Evolutionary conservation across 2,113 vertebrate genomes (phyloP).

Genomic region (Probosciger aterrimus): DNA sequence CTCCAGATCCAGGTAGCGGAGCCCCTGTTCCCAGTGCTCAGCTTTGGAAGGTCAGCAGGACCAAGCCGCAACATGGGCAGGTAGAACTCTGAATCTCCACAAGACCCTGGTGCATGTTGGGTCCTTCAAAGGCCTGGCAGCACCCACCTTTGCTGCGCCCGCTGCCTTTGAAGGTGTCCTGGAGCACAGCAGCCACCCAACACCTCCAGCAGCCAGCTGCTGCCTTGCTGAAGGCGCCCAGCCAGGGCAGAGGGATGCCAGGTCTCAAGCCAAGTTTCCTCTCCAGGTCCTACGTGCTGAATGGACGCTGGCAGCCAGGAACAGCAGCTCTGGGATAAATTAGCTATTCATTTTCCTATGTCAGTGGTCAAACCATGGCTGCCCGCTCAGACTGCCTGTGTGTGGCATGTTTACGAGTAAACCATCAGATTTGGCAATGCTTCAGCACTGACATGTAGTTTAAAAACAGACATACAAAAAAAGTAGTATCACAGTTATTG

Average conservation of each 20-base stretch:
- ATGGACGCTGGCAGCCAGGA: background rate
- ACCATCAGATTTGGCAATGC: background rate
- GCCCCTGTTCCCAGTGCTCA: background rate
- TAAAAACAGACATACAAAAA: slow-evolving; percentile 9
- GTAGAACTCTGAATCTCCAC: background rate
- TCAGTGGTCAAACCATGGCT: background rate
- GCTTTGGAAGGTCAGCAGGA: background rate
- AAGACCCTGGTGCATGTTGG: accelerated
- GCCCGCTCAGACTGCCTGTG: background rate
- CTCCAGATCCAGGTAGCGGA: background rate
- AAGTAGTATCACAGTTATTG: slow-evolving; percentile 42
- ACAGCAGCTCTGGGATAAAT: background rate
- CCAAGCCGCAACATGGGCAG: accelerated
- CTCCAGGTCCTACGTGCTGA: background rate
- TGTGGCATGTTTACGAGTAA: background rate
- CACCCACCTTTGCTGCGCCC: background rate
- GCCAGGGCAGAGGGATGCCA: background rate
- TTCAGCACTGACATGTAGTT: background rate
- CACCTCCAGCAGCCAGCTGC: accelerated
- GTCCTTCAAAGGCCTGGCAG: background rate
- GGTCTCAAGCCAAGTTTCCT: background rate
- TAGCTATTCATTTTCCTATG: background rate
- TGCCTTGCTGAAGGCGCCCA: background rate
- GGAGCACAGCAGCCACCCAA: accelerated
- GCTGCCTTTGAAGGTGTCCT: background rate